Percentiles rank a stretch among this genome's conserved stretches.
These are phyloP conservation scores for Aspiorhynchus laticeps DNA, from an alignment of 2,113 vertebrate species.

Conservation along the genomic window DNA sequence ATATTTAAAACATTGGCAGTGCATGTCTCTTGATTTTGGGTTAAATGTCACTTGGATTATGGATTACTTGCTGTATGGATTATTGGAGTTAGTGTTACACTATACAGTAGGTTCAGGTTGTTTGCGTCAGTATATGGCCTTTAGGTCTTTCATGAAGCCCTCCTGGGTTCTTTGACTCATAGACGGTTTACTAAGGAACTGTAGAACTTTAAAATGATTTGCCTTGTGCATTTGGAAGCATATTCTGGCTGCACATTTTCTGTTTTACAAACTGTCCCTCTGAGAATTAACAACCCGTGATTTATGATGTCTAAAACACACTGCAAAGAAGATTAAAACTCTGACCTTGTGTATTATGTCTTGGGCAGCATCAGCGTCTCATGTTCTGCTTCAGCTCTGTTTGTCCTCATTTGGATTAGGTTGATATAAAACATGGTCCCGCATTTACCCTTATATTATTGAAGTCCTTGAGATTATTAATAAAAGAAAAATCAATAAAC, in stretches of 20 bases:
- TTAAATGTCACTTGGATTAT: too few relatives aligned
- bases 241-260: neutral
- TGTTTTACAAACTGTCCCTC: neutral
- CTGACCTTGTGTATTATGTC: conserved; percentile 6
- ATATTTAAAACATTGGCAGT: too few relatives aligned
- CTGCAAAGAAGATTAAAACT: neutral
- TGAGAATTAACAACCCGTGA: neutral
- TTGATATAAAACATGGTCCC: conserved; percentile 11
- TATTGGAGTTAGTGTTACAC: too few relatives aligned
- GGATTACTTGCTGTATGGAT: too few relatives aligned
- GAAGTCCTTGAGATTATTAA: conserved; percentile 20
- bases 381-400: neutral
- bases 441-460: neutral
- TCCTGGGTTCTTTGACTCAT: neutral
- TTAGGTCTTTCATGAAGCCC: neutral
- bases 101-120: too few relatives aligned
- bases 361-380: neutral
- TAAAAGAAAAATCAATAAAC: conserved; percentile 13
- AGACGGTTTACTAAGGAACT: neutral
- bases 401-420: conserved; percentile 33
- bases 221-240: neutral
- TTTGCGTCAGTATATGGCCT: neutral
- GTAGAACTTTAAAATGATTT: neutral
- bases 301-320: conserved; percentile 7
- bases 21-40: too few relatives aligned